Conservation (phyloP, 2,888 invertebrate species). For the Pheosia tremula region DNA sequence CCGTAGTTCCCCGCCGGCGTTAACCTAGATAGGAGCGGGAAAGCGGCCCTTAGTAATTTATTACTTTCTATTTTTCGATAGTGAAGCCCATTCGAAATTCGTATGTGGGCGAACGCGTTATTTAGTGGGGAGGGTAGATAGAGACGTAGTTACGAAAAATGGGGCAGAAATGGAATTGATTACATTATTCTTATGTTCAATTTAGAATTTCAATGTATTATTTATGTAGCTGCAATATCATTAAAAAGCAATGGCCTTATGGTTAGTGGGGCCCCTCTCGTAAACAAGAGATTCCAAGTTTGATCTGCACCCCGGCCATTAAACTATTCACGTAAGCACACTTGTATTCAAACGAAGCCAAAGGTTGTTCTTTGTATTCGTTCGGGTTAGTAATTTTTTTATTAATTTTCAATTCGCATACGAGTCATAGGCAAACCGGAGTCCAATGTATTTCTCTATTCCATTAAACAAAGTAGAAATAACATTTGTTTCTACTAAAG, state of each 20-base stretch:
- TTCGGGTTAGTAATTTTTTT: too few relatives aligned
- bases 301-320: too few relatives aligned
- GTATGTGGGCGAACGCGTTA: slow-evolving; percentile 76
- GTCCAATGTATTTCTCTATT: neutral
- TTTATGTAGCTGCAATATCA: too few relatives aligned
- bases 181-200: slow-evolving; percentile 2
- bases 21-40: slow-evolving; percentile 72
- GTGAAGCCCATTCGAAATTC: slow-evolving; percentile 68
- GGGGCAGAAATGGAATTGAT: slow-evolving; percentile 14
- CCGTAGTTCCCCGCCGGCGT: slow-evolving; percentile 48
- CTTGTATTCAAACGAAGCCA: too few relatives aligned
- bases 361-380: too few relatives aligned
- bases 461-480: neutral
- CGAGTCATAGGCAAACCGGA: too few relatives aligned
- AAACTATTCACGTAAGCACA: too few relatives aligned
- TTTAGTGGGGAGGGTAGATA: slow-evolving; percentile 46
- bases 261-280: too few relatives aligned
- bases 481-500: neutral
- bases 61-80: slow-evolving; percentile 83
- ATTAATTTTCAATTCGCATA: too few relatives aligned
- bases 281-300: too few relatives aligned
- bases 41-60: slow-evolving; percentile 78
- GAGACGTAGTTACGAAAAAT: slow-evolving; percentile 37
- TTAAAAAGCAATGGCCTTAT: too few relatives aligned
- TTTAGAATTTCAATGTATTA: neutral